Evolutionary conservation across 2,113 vertebrate species (phyloP).

Genomic region (Balaeniceps rex): DNA sequence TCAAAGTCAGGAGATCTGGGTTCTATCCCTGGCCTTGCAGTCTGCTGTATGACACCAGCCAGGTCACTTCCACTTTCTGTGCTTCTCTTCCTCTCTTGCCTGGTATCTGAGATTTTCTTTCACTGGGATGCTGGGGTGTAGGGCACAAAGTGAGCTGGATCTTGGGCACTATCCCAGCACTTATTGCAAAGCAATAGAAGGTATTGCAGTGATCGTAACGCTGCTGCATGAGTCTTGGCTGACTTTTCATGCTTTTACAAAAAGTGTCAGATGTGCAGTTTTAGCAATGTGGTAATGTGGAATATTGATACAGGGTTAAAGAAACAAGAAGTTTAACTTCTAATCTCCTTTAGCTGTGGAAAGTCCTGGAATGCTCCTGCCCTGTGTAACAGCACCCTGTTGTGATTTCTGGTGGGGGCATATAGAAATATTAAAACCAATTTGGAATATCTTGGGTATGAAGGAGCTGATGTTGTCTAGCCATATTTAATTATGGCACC

Average conservation of each 20-base stretch:
- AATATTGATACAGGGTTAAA: not conserved
- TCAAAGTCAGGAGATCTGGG: not conserved
- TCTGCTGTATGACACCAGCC: not conserved
- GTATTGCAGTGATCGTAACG: not conserved
- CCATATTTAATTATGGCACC: not conserved
- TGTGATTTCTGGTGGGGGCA: not conserved
- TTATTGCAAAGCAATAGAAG: not conserved
- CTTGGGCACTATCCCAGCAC: not conserved
- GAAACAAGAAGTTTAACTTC: not conserved
- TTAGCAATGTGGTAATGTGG: not conserved
- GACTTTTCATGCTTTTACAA: not conserved
- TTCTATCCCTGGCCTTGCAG: not conserved
- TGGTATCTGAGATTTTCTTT: not conserved
- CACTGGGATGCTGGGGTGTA: not conserved
- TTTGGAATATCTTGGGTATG: not conserved
- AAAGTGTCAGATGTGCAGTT: not conserved
- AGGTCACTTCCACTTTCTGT: not conserved
- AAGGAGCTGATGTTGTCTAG: not conserved
- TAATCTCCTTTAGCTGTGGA: not conserved
- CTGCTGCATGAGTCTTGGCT: constrained; percentile 29
- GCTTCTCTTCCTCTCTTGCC: not conserved
- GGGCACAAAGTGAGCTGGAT: not conserved
- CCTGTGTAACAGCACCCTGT: not conserved
- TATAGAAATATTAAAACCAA: not conserved
- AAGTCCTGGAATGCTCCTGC: constrained; percentile 26